Evolutionary conservation across 2,797 vertebrate species (phyloP), one percentile per base, ranked within the genome.

Genomic region (Bradypodion pumilum): DNA sequence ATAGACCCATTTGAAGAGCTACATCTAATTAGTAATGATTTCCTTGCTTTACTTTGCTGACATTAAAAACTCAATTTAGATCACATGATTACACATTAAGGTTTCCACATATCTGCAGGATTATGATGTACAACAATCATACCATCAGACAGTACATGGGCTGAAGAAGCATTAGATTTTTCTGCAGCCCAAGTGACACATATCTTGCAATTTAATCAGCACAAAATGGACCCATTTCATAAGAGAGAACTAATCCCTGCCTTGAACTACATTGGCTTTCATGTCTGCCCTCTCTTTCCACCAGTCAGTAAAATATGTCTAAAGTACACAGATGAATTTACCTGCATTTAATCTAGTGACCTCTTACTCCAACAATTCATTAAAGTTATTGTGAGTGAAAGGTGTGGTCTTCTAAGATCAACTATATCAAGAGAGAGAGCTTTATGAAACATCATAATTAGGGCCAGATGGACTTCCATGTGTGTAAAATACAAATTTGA

Each of bases 151-250:
- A 85, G n/a, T n/a, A 77, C 65, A 74, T 52, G 68, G 0, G 59
- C 65, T 80, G 82, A 92, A 80, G 86, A 85, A 83, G 81, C 0
- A 0, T 74, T 60, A 59, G 79, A 65, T 65, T 81, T 93, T 94
- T 91, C 84, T 92, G 87, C 66, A 8, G 90, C 90, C 90, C 92
- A 94, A 91, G 91, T 91, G 91, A n/a, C 88, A 85, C 75, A 68
- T 85, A 89, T 91, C 87, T 90, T 89, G 83, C 88, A 84, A 87
- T 91, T 92, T 92, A 92, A 93, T 93, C 86, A 93, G 77, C 74
- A 89, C 35, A 87, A 87, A 89, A 78, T 73, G 46, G 40, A 88
- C 88, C 84, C 74, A 80, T 92, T 90, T 89, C 76, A 83, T 68
- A 49, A 90, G 42, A 90, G 84, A 78, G 83, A 74, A 91, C 42